A percentile compares a stretch with the other conserved stretches of the same genome.
Conservation (phyloP, 2,113 vertebrate genomes). For the Menidia beryllina region DNA sequence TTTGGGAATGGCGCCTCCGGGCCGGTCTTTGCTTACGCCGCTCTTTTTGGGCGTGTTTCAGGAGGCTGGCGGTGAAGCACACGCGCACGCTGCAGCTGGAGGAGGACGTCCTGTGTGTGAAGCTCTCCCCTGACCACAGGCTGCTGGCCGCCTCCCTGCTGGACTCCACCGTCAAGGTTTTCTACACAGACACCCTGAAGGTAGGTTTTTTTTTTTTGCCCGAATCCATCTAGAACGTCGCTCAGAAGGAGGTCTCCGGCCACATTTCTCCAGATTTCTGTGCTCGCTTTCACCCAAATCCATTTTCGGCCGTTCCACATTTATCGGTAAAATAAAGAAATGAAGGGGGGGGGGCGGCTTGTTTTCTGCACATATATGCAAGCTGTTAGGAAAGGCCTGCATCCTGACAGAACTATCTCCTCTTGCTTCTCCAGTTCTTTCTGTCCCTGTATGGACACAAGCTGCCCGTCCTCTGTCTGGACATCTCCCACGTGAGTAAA, state of each 20-base stretch:
- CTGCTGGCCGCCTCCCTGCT: constrained; percentile 91
- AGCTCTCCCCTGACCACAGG: constrained; percentile 89
- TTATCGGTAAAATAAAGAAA: background rate
- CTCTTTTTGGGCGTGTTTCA: constrained; percentile 43
- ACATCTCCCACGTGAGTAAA: constrained; percentile 94
- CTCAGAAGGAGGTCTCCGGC: background rate
- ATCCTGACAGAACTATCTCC: background rate
- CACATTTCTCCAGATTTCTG: background rate
- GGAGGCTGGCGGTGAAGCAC: constrained; percentile 90
- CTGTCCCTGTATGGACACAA: constrained; percentile 98
- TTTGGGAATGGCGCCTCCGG: too few species aligned
- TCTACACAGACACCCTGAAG: constrained; percentile 94
- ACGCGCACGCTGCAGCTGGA: constrained; percentile 90
- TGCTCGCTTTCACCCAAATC: background rate
- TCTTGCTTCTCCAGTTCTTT: constrained; percentile 87
- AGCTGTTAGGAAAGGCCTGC: background rate
- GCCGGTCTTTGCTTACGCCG: too few species aligned
- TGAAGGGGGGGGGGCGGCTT: background rate
- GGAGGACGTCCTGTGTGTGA: constrained; percentile 93
- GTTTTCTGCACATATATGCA: background rate
- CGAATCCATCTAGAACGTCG: too few species aligned
- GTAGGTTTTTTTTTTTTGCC: too few species aligned
- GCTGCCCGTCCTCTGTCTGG: constrained; percentile 95
- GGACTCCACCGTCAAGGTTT: constrained; percentile 96
- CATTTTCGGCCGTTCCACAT: background rate